Conservation (phyloP, 2,888 invertebrate species). For the Blomia tropicalis region DNA sequence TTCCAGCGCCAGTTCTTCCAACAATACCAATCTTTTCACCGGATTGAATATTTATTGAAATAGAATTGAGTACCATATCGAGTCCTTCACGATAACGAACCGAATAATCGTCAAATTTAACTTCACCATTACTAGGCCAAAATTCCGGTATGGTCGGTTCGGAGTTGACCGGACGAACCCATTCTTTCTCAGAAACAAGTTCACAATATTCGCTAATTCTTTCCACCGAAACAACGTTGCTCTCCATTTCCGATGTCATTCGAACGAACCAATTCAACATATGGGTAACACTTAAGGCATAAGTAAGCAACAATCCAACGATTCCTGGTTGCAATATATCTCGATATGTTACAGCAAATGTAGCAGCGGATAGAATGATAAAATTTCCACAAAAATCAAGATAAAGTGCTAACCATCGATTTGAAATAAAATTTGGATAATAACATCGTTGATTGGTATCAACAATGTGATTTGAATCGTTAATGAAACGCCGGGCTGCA, state of each 20-base stretch:
- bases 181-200: slow-evolving; percentile 29
- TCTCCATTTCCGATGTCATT: slow-evolving; percentile 25
- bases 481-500: slow-evolving; percentile 61
- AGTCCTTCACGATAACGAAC: slow-evolving; percentile 70
- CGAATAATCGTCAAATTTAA: slow-evolving; percentile 62
- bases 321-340: slow-evolving; percentile 26
- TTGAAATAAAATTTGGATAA: slow-evolving; percentile 22
- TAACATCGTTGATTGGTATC: slow-evolving; percentile 58
- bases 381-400: slow-evolving; percentile 34
- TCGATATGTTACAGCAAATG: slow-evolving; percentile 43
- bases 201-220: slow-evolving; percentile 24
- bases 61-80: slow-evolving; percentile 64
- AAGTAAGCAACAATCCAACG: slow-evolving; percentile 41
- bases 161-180: slow-evolving; percentile 37
- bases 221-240: slow-evolving; percentile 26
- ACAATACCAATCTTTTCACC: slow-evolving; percentile 50
- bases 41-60: slow-evolving; percentile 58
- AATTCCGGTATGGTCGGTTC: slow-evolving; percentile 42
- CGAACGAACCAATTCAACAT: slow-evolving; percentile 24
- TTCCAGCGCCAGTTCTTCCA: slow-evolving; percentile 38
- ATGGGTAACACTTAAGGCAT: slow-evolving; percentile 35
- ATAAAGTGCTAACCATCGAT: slow-evolving; percentile 38
- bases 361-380: slow-evolving; percentile 37
- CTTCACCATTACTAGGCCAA: slow-evolving; percentile 71
- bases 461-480: slow-evolving; percentile 69